phyloP scores from a whole-genome alignment of 2,797 vertebrate species.

The Meriones psammophilus region DNA sequence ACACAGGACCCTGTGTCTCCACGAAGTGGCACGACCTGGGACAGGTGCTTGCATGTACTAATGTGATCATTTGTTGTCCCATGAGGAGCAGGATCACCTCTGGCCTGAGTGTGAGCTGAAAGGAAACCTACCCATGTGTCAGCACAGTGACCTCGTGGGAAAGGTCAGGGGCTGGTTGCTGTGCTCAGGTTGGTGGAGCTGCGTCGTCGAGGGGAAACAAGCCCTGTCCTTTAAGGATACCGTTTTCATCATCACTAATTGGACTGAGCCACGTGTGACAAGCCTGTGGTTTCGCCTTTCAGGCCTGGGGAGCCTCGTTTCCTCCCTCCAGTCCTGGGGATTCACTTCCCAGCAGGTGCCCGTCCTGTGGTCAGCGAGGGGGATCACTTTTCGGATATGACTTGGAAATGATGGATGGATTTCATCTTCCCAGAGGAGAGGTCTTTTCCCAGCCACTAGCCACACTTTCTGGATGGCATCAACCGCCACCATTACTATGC shows the following conservation, averaged over 20 bases:
- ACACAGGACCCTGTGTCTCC: background rate
- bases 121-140: background rate
- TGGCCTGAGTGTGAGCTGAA: background rate
- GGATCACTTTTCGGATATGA: constrained; percentile 68
- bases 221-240: constrained; percentile 28
- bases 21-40: rapidly evolving
- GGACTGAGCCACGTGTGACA: constrained; percentile 56
- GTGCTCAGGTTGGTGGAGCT: background rate
- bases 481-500: background rate
- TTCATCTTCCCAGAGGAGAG: constrained; percentile 4
- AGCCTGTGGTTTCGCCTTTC: constrained; percentile 24
- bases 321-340: constrained; percentile 24
- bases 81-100: background rate
- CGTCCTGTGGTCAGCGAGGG: background rate
- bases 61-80: background rate
- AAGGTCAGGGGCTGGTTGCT: constrained; percentile 27
- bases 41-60: rapidly evolving
- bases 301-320: constrained; percentile 46
- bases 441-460: background rate
- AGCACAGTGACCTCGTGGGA: background rate
- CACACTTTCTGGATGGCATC: background rate
- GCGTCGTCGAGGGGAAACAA: background rate
- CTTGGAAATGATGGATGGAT: constrained; percentile 34
- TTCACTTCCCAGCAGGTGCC: constrained; percentile 59
- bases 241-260: constrained; percentile 45